Conservation (phyloP, 2,888 invertebrate genomes). For the Monochamus alternatus region DNA sequence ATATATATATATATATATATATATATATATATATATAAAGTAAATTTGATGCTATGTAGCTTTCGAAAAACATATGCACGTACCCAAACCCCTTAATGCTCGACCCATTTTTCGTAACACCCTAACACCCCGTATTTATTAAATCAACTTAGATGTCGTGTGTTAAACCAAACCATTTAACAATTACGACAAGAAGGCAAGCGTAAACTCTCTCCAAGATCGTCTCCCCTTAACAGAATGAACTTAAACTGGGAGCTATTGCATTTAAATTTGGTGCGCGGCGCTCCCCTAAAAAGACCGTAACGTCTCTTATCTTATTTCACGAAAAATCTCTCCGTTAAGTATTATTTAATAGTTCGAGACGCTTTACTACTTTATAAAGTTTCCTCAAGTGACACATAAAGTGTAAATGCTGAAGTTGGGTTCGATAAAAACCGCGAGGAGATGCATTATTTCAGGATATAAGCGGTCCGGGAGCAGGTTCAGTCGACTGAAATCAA, state of each 20-base stretch:
- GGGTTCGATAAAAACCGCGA: constrained; percentile 44
- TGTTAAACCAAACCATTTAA: neutral
- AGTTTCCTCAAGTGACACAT: constrained; percentile 47
- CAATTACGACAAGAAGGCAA: neutral
- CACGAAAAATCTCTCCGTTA: constrained; percentile 34
- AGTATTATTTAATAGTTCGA: constrained; percentile 46
- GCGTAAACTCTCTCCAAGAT: neutral
- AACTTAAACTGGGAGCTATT: constrained; percentile 15
- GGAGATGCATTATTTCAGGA: constrained; percentile 38
- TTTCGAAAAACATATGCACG: too few species aligned
- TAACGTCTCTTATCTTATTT: constrained; percentile 34
- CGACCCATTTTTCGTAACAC: too few species aligned
- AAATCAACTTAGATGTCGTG: too few species aligned
- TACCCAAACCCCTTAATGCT: too few species aligned
- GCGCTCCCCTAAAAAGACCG: constrained; percentile 10
- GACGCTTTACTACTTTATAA: constrained; percentile 47
- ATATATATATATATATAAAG: too few species aligned
- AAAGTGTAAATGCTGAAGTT: constrained; percentile 49
- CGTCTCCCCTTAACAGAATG: neutral
- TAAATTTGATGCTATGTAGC: too few species aligned
- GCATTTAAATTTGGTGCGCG: constrained; percentile 26
- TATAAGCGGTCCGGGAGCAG: constrained; percentile 32
- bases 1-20: too few species aligned
- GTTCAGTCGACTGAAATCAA: constrained; percentile 38
- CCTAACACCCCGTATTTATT: too few species aligned